Evolutionary conservation across 2,888 invertebrate species (phyloP).

Genomic region (Oligia fasciuncula): DNA sequence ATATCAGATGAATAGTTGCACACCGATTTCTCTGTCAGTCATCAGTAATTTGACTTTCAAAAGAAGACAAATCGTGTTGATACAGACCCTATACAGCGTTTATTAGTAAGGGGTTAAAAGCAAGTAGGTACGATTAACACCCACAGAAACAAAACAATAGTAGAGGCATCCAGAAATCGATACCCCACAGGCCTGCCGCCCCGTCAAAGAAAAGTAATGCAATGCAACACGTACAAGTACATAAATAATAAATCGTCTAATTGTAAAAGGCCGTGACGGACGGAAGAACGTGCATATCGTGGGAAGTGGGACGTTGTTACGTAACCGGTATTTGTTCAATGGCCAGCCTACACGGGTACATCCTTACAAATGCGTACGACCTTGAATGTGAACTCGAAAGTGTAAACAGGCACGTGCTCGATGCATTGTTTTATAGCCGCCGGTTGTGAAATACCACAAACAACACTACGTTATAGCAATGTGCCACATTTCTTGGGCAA

Average conservation of each 20-base stretch:
- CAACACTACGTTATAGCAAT: conserved; percentile 66
- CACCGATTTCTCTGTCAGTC: no score
- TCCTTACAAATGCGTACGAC: conserved; percentile 90
- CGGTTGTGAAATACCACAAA: conserved; percentile 79
- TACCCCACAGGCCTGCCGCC: conserved; percentile 14
- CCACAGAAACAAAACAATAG: conserved; percentile 19
- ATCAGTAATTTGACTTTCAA: no score
- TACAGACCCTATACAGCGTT: no score
- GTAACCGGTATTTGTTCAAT: conserved; percentile 89
- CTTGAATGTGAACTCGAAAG: conserved; percentile 89
- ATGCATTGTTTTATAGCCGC: conserved; percentile 89
- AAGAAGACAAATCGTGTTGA: no score
- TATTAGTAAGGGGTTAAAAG: not conserved
- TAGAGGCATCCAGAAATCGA: conserved; percentile 30
- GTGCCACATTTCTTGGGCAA: conserved; percentile 34
- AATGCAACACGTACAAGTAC: conserved; percentile 41
- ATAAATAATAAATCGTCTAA: conserved; percentile 73
- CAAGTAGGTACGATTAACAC: conserved; percentile 6
- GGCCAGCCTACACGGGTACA: conserved; percentile 88
- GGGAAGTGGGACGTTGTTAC: conserved; percentile 88
- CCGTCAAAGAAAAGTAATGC: conserved; percentile 41
- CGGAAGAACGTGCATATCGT: conserved; percentile 83
- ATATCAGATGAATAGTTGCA: no score
- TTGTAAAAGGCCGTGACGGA: conserved; percentile 78
- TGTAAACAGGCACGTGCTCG: conserved; percentile 89